Base-by-base conservation (phyloP, 2,888 invertebrate species). In the Galeruca laticollis region DNA sequence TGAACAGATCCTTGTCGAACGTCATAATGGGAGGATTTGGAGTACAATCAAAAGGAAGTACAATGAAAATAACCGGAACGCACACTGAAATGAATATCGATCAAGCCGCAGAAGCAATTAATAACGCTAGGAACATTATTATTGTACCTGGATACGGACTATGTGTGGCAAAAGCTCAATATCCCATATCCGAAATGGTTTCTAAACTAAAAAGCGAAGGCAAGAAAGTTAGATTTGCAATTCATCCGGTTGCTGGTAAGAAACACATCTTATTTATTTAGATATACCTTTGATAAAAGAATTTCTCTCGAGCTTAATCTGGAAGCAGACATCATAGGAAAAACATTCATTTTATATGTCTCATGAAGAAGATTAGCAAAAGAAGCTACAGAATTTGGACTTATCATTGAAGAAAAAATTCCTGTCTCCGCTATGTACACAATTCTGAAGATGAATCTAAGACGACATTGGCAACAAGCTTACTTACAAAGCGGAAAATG, bases 151-250 rank as follows among this genome's bases (percentile, higher is more conserved):
- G 92, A 71, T 96, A 96, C 84, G 96, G 96, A 56, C 87, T 96
- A 62, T 96, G 95, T 83, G 96, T 95, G 1, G 96, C 96, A 20
- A 96, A 96, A 86, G 96, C 96, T 0, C 96, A 96, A 84, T 96
- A 96, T 84, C 96, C 96, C 0, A 92, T 96, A 74, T 95, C 96
- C 2, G 96, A 96, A 86, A 89, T 96, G 88, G 94, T 95, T 1
- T 87, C 88, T 35, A 79, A 90, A 35, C 87, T 96, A 68, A 92
- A 90, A 81, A 87, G 87, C 67, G 89, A 90, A 78, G 95, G 95
- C 60, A 94, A 95, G 85, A 91, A 91, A 83, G 94, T 96, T 35
- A 88, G 95, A 75, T 96, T 96, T 85, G 96, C 94, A 26, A 96
- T 96, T 80, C 95, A 96, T 86, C 96, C 96, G 13, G 96, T 96